Percentiles rank a stretch among this genome's conserved stretches.
These are phyloP conservation scores for Polymixis lichenea DNA, from an alignment of 2,888 invertebrate species.

Conservation along the genomic window DNA sequence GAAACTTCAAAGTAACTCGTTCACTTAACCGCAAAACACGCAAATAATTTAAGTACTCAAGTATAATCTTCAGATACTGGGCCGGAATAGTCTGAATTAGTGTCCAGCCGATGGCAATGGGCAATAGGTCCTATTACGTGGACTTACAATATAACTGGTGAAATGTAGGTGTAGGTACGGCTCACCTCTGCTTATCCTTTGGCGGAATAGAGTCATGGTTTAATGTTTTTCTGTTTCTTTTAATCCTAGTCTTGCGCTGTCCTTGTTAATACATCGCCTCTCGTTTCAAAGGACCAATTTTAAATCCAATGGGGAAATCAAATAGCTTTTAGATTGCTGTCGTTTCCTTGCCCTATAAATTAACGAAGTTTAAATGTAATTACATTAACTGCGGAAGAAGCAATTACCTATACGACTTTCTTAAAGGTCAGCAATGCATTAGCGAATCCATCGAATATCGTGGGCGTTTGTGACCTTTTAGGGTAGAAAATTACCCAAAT, in stretches of 20 bases:
- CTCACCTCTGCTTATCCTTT: no score
- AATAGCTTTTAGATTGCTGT: not conserved
- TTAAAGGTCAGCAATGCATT: slow-evolving; percentile 18
- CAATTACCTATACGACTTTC: not conserved
- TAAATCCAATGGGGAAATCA: slow-evolving; percentile 8
- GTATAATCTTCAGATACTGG: no score
- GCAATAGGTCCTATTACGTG: no score
- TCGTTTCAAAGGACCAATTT: not conserved
- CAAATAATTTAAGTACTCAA: no score
- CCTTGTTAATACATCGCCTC: not conserved
- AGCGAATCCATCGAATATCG: not conserved
- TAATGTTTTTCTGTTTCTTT: not conserved
- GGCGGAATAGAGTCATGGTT: no score
- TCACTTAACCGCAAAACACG: no score
- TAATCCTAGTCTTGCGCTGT: not conserved
- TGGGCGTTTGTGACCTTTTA: slow-evolving; percentile 4
- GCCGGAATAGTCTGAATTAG: no score
- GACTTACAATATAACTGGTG: no score
- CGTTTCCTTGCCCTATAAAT: not conserved
- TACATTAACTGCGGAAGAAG: not conserved
- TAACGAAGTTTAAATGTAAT: not conserved
- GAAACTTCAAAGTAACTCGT: no score
- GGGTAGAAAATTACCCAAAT: not conserved
- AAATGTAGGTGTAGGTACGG: no score
- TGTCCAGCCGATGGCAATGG: no score